Evolutionary conservation across 2,797 vertebrate species (phyloP).

Genomic region (Carapus acus): DNA sequence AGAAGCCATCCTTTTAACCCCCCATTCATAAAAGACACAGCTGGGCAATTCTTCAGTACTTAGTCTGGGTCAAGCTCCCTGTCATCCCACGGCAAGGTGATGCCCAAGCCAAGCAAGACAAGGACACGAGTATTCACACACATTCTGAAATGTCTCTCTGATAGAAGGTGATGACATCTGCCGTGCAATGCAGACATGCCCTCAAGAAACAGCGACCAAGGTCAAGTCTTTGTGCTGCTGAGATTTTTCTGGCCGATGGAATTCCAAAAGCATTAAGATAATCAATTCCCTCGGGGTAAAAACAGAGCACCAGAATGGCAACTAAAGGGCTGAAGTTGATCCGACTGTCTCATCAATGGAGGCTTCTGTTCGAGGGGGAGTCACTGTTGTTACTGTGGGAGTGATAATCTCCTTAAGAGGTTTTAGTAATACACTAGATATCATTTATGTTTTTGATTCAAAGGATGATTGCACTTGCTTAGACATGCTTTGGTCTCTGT

Average conservation of each 20-base stretch:
- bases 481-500: no score
- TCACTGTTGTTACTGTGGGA: conserved; percentile 27
- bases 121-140: conserved; percentile 31
- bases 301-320: conserved; percentile 16
- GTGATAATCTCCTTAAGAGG: conserved; percentile 1
- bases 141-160: conserved; percentile 61
- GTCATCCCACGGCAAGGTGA: conserved; percentile 45
- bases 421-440: no score
- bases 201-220: conserved; percentile 61
- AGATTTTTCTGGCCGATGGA: conserved; percentile 47
- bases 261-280: conserved; percentile 50
- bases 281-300: conserved; percentile 43
- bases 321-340: conserved; percentile 32
- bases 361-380: conserved; percentile 30
- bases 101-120: conserved; percentile 12
- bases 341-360: conserved; percentile 35
- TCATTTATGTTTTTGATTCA: no score
- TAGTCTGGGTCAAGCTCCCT: conserved; percentile 37
- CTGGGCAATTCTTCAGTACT: conserved; percentile 32
- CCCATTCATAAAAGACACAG: conserved; percentile 23
- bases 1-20: conserved; percentile 4
- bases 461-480: no score
- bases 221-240: conserved; percentile 67
- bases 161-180: conserved; percentile 69
- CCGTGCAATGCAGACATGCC: conserved; percentile 68